Base-by-base conservation (phyloP, 2,888 invertebrate species). In the Cylloceria caligata region DNA sequence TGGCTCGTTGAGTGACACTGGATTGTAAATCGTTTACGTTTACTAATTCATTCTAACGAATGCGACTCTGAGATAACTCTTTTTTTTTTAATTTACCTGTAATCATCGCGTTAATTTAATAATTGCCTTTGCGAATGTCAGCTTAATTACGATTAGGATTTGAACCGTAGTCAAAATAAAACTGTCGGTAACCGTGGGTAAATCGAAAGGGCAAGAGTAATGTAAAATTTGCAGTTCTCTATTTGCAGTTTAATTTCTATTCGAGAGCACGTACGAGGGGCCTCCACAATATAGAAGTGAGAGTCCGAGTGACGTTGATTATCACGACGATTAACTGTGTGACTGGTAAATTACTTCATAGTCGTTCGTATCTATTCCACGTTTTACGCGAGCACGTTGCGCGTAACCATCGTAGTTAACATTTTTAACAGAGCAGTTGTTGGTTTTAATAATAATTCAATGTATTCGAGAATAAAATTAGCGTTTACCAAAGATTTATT, bases 271-370 rank as follows among this genome's bases (percentile, higher is more conserved):
- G 36, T 49, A 49, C 30, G 21, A 45, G 67, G 47, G 39, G 34
- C 27, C 52, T 72, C 60, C 19, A 16, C 64, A 36, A 27, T 49
- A 62, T n/a, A 24, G 57, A 19, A 72, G 42, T 65, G 57, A 69
- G 78, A 73, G 79, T 76, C 45, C 55, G 36, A 67, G 75, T 71
- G 47, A 65, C 73, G 77, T 65, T 74, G 77, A 78, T 81, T 78
- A 81, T 78, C 77, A 74, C 65, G 36, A 77, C 77, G 81, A 81
- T 77, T 73, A 68, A 78, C 77, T 74, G 73, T 55, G 62, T 30
- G 73, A 64, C 77, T 64, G 47, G 62, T 64, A 78, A 81, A 81
- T 81, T 81, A 77, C 81, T 69, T 57, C 42, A 64, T 77, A 69
- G 68, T 52, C 68, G 77, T 64, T 81, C 36, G 16, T 73, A 73